Evolutionary conservation across 2,888 invertebrate genomes (phyloP).

Genomic region (Zhuqinia jingwanae): DNA sequence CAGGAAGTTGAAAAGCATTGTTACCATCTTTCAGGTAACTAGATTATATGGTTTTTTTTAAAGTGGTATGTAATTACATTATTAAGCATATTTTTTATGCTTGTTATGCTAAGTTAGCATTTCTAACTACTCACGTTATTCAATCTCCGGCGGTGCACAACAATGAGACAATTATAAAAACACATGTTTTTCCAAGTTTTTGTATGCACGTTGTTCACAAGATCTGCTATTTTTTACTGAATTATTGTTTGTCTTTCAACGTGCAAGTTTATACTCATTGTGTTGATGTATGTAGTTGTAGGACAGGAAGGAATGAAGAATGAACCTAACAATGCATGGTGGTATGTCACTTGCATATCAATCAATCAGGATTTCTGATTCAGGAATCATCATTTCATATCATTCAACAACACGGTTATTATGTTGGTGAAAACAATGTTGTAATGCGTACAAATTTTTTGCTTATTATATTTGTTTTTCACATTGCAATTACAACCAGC

Average conservation of each 20-base stretch:
- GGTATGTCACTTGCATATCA: no score
- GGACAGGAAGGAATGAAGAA: slow-evolving; percentile 2
- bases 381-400: no score
- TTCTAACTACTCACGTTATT: slow-evolving; percentile 8
- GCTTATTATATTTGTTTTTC: not conserved
- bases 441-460: no score
- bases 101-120: no score
- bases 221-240: not conserved
- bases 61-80: slow-evolving; percentile 21
- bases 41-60: not conserved
- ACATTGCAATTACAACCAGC: not conserved
- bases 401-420: no score
- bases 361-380: no score
- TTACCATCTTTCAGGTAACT: not conserved
- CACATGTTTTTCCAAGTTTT: not conserved
- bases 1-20: slow-evolving; percentile 20
- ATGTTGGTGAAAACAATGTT: no score
- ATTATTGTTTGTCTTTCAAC: not conserved
- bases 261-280: not conserved
- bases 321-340: no score
- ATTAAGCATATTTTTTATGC: not conserved
- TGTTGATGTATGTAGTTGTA: not conserved
- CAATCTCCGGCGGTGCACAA: not conserved
- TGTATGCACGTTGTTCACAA: not conserved
- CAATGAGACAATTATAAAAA: not conserved